A percentile compares a stretch with the other conserved stretches of the same genome.
Conservation (phyloP, 2,113 vertebrate species). For the Podocnemis expansa region DNA sequence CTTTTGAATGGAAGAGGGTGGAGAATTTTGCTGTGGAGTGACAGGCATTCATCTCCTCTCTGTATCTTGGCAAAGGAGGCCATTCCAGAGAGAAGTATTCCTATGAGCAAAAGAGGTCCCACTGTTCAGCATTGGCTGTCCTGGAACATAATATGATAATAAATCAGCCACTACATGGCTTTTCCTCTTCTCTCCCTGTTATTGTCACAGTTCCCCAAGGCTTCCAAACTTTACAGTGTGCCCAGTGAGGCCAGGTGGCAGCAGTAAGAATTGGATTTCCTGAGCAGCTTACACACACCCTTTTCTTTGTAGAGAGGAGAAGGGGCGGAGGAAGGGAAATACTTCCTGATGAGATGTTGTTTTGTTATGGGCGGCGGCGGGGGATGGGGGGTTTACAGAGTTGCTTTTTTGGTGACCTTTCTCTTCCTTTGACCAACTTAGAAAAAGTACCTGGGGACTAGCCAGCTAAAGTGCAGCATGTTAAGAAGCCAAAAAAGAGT, state of each 20-base stretch:
- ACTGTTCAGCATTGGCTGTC: neutral
- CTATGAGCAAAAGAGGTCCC: neutral
- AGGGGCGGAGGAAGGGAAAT: neutral
- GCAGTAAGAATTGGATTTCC: neutral
- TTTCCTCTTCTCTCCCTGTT: neutral
- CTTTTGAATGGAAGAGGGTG: neutral
- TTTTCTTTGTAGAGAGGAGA: neutral
- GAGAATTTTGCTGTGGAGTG: neutral
- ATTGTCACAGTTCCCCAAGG: neutral
- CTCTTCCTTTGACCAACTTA: neutral
- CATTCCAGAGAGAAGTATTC: neutral
- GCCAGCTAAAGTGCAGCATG: neutral
- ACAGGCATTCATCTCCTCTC: neutral
- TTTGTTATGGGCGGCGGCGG: neutral
- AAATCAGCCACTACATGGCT: neutral
- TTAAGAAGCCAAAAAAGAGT: neutral
- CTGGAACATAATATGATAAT: neutral
- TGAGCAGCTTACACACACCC: neutral
- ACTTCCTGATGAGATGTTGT: neutral
- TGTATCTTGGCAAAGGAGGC: neutral
- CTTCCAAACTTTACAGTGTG: neutral
- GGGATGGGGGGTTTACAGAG: neutral
- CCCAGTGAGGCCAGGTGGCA: neutral
- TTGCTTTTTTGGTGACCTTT: neutral
- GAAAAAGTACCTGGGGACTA: neutral